Percentiles rank a stretch among this genome's conserved stretches.
Evolutionary conservation across 1,140 invertebrate genomes (phyloP).

Genomic region (Drosophila burlai): DNA sequence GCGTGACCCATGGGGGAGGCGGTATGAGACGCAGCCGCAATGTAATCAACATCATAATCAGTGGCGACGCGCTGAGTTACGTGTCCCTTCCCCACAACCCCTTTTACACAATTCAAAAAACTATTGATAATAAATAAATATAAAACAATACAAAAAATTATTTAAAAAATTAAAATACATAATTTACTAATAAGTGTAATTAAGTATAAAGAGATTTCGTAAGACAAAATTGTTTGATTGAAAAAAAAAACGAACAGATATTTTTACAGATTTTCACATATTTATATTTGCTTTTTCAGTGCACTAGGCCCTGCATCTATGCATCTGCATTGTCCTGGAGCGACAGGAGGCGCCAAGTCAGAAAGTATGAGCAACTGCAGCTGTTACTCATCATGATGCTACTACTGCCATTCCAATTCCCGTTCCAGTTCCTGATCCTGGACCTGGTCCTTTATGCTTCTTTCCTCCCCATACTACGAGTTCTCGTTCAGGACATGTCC

Average conservation of each 20-base stretch:
- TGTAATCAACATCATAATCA: constrained; percentile 72
- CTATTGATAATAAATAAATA: not conserved
- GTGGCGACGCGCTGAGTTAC: constrained; percentile 34
- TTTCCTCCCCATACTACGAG: not conserved
- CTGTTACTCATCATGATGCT: constrained; percentile 47
- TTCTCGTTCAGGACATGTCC: constrained; percentile 47
- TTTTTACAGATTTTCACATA: too few relatives aligned
- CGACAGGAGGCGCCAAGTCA: constrained; percentile 34
- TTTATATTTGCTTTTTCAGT: not conserved
- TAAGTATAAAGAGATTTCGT: not conserved
- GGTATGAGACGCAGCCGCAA: constrained; percentile 25
- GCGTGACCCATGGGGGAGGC: not conserved
- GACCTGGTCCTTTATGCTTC: not conserved
- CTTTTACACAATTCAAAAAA: not conserved
- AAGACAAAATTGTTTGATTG: too few relatives aligned
- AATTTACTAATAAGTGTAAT: not conserved
- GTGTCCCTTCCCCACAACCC: not conserved
- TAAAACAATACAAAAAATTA: not conserved
- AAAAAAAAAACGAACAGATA: too few relatives aligned
- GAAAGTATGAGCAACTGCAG: constrained; percentile 16
- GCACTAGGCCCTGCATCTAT: constrained; percentile 26
- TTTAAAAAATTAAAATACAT: too few relatives aligned
- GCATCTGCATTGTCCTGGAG: constrained; percentile 62
- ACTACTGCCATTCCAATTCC: constrained; percentile 1
- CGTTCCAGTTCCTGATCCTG: not conserved